phyloP scores from a whole-genome alignment of 2,888 invertebrate genomes.

The Tortrix viridana region DNA sequence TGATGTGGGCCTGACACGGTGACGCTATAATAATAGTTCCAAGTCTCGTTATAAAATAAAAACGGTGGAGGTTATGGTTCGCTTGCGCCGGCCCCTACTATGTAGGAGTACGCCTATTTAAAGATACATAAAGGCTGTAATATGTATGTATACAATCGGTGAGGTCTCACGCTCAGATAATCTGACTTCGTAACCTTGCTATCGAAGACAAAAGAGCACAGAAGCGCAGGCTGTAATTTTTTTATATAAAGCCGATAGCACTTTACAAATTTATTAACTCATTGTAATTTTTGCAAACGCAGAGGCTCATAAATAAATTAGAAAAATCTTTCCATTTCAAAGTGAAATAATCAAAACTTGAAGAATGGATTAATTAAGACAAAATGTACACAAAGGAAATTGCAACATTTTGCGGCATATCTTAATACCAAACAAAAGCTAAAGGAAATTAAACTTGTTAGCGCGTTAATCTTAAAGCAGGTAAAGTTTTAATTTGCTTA shows the following conservation, averaged over 20 bases:
- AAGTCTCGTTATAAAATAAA: slow-evolving; percentile 78
- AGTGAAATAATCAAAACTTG: slow-evolving; percentile 33
- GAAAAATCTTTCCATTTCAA: slow-evolving; percentile 16
- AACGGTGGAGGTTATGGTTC: slow-evolving; percentile 75
- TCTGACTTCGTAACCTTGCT: slow-evolving; percentile 42
- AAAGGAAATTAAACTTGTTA: slow-evolving; percentile 72
- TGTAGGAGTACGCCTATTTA: slow-evolving; percentile 67
- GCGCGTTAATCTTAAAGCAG: slow-evolving; percentile 69
- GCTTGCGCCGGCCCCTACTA: slow-evolving; percentile 65
- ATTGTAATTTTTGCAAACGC: too few species aligned
- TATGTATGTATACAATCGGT: slow-evolving; percentile 50
- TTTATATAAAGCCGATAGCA: background rate
- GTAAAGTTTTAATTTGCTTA: slow-evolving; percentile 78
- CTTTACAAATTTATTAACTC: background rate
- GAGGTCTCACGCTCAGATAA: slow-evolving; percentile 56
- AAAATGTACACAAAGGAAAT: slow-evolving; percentile 36
- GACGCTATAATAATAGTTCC: slow-evolving; percentile 80
- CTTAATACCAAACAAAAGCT: slow-evolving; percentile 61
- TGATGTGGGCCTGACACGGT: slow-evolving; percentile 79
- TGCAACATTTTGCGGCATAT: slow-evolving; percentile 38
- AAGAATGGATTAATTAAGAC: slow-evolving; percentile 30
- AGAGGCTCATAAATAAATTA: background rate
- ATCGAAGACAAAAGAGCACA: slow-evolving; percentile 12
- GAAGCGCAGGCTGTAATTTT: background rate
- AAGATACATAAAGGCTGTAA: slow-evolving; percentile 51